Conservation (phyloP, 2,113 vertebrate genomes). For the Oreochromis spilurus region DNA sequence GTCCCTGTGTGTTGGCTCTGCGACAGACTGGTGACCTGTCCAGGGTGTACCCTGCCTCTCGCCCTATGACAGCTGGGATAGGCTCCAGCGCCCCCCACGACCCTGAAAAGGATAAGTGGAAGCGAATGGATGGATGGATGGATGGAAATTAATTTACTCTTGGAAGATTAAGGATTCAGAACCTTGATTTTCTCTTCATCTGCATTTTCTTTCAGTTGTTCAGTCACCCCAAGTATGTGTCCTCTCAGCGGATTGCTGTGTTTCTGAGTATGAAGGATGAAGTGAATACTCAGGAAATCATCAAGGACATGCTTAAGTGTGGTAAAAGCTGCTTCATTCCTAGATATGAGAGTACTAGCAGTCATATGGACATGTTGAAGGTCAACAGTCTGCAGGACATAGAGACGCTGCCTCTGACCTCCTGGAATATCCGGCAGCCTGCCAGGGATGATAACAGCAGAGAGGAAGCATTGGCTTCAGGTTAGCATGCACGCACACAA, state of each 20-base stretch:
- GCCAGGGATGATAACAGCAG: constrained; percentile 69
- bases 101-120: too few species aligned
- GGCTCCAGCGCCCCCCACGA: too few species aligned
- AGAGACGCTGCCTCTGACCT: constrained; percentile 77
- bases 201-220: constrained; percentile 72
- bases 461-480: constrained; percentile 84
- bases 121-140: too few species aligned
- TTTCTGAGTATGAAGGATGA: constrained; percentile 93
- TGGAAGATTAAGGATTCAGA: not conserved
- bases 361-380: constrained; percentile 91
- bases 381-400: constrained; percentile 79
- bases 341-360: constrained; percentile 76
- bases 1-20: too few species aligned
- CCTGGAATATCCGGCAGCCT: constrained; percentile 92
- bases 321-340: constrained; percentile 92
- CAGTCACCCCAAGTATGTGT: constrained; percentile 78
- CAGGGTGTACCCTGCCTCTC: too few species aligned
- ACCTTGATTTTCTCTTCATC: not conserved
- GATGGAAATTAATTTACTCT: rapidly evolving
- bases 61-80: too few species aligned
- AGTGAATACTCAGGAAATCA: constrained; percentile 82
- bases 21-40: too few species aligned
- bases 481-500: constrained; percentile 48
- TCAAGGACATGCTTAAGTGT: constrained; percentile 78
- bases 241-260: constrained; percentile 80